Evolutionary conservation across 2,797 vertebrate genomes (phyloP), one percentile per base, ranked within the genome.

Genomic region (Masticophis lateralis): DNA sequence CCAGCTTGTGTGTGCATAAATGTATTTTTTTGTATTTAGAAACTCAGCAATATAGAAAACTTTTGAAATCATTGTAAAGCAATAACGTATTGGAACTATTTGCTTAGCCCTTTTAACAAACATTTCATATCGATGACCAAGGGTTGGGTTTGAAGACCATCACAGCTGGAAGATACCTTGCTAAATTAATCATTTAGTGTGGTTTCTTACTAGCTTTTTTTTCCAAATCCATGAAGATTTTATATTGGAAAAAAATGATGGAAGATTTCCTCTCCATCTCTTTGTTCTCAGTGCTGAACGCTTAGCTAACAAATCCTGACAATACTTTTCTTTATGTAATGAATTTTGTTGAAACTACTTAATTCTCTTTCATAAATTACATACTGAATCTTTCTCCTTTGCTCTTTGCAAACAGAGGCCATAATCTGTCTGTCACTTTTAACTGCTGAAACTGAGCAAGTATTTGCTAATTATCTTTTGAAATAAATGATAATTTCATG

Each of bases 161-260:
- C 69, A 89, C 86, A 94, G 55, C 16, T 90, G n/a, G 86, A 91
- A 47, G 57, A 91, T 90, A 47, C 47, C 69, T 51, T 91, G 6
- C 5, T 90, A 79, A 25, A 18, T 83, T 93, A 94, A 92, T 51
- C 61, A 83, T 94, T 83, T 91, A 94, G 57, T 56, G 10, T 92
- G 27, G 60, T 55, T 83, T 88, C 79, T 92, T 27, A 56, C 32
- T 92, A 79, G 14, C 32, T 91, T 20, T 27, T 7, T 18, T 18
- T 13, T 18, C 2, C 11, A 87, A 87, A 55, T 69, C 32, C n/a
- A 92, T 92, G 22, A 90, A 88, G 28, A 32, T 18, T 0, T 87
- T 60, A 79, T 86, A 88, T 83, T 4, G 25, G 13, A 18, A 20
- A 89, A 89, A 16, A 32, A 53, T 47, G 27, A 59, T 61, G 7